Evolutionary conservation across 2,797 vertebrate species (phyloP).

Genomic region (Tapera naevia): DNA sequence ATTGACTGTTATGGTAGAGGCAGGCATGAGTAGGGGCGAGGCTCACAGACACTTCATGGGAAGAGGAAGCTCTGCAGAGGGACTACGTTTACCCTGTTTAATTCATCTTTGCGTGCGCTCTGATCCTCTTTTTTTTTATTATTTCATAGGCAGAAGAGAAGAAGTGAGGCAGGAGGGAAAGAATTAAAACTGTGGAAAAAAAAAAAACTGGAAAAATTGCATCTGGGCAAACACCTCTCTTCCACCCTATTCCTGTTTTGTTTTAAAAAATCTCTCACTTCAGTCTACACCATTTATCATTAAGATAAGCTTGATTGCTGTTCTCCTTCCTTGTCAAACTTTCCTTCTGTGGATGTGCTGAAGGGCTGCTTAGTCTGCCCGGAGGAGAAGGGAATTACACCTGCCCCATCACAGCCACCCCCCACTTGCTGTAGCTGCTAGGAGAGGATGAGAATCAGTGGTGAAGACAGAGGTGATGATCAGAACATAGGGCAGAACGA

Average conservation of each 20-base stretch:
- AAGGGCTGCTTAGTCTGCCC: neutral
- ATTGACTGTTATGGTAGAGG: neutral
- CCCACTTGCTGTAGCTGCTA: no score
- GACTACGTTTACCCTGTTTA: neutral
- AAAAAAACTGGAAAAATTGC: neutral
- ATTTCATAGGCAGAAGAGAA: neutral
- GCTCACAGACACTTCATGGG: neutral
- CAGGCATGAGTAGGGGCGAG: neutral
- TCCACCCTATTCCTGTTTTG: neutral
- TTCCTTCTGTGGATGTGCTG: neutral
- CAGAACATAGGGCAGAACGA: neutral
- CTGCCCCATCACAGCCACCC: neutral
- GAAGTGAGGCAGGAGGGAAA: neutral
- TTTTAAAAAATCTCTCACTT: neutral
- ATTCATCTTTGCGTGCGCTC: neutral
- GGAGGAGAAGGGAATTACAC: neutral
- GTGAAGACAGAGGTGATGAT: rapidly evolving
- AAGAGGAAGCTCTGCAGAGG: neutral
- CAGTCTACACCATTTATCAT: neutral
- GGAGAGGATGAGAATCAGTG: neutral
- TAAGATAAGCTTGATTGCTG: neutral
- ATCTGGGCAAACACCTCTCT: neutral
- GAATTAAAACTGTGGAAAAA: neutral
- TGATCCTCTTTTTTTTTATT: neutral
- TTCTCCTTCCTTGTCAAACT: neutral